phyloP scores from a whole-genome alignment of 1,140 invertebrate species.

The Pseudomyrmex sp. region DNA sequence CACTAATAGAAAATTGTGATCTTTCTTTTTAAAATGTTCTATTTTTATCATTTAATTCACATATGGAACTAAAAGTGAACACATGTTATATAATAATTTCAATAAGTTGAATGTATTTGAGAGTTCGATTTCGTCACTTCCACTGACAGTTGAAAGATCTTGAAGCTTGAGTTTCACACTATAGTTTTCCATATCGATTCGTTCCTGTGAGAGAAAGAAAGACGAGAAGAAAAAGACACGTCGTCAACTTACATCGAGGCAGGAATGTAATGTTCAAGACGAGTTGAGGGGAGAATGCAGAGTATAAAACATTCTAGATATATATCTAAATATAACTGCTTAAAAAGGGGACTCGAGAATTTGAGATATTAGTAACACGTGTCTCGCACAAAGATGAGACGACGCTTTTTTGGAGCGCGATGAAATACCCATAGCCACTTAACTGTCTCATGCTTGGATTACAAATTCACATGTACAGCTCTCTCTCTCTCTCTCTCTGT shows the following conservation, averaged over 20 bases:
- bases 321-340: conserved; percentile 54
- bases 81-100: not conserved
- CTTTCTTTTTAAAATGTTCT: not conserved
- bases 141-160: not conserved
- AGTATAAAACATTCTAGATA: conserved; percentile 49
- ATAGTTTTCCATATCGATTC: conserved; percentile 34
- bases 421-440: not conserved
- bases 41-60: not conserved
- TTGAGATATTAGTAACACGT: conserved; percentile 58
- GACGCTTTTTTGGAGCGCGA: conserved; percentile 34
- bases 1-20: no score
- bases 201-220: not conserved
- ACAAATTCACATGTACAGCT: conserved; percentile 8
- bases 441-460: not conserved
- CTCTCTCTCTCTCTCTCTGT: no score
- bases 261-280: conserved; percentile 29
- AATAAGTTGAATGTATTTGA: not conserved
- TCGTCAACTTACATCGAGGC: conserved; percentile 16
- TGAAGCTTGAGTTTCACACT: not conserved
- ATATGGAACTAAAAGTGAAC: not conserved
- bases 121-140: not conserved
- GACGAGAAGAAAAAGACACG: not conserved
- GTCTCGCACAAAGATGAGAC: conserved; percentile 31
- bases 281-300: conserved; percentile 12
- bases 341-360: conserved; percentile 23